Base-by-base conservation (phyloP, 2,797 vertebrate genomes). In the Cirrhinus mrigala region DNA sequence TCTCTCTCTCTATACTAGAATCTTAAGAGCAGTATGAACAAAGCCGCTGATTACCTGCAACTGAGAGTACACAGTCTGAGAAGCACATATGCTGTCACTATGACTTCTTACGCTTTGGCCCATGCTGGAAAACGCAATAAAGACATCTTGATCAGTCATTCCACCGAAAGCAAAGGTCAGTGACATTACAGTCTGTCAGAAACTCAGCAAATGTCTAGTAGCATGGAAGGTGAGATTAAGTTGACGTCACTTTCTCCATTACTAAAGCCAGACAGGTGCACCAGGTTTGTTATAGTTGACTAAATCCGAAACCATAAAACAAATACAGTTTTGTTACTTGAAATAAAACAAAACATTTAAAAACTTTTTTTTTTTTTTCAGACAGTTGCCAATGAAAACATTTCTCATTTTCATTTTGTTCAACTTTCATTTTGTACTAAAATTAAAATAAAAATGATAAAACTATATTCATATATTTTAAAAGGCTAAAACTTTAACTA, bases 61-160 rank as follows among this genome's bases (percentile, higher is more conserved):
- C 83, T 0, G 18, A 94, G 88, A 24, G 92, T 97, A 6, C 58
- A 86, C 8, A 84, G 14, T 0, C 56, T 99, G 16, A 37, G 20
- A 46, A 94, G 96, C 60, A 92, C 97, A 0, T 99, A 99, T 83
- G 94, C 96, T 0, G 94, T 97, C 33, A 94, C 97, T 52, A 92
- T 99, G 56, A 82, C 94, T 0, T 95, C 96, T 20, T 98, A 97
- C 0, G 97, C 97, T 9, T 90, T 99, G 89, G 94, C 95, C 84
- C 88, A 94, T 71, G 9, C 93, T 2, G 89, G 88, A 0, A 95
- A 91, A 58, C 88, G 92, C 0, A 60, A 93, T 79, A 71, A 58
- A 71, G 66, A 70, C n/a, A 71, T 71, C 20, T n/a, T 81, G 15
- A 56, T 1, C 33, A 71, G 29, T 6, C 3, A 56, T 20, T 81